A percentile compares a stretch with the other conserved stretches of the same genome.
Evolutionary conservation across 2,113 vertebrate genomes (phyloP).

Genomic region (Lethenteron camtschaticum): DNA sequence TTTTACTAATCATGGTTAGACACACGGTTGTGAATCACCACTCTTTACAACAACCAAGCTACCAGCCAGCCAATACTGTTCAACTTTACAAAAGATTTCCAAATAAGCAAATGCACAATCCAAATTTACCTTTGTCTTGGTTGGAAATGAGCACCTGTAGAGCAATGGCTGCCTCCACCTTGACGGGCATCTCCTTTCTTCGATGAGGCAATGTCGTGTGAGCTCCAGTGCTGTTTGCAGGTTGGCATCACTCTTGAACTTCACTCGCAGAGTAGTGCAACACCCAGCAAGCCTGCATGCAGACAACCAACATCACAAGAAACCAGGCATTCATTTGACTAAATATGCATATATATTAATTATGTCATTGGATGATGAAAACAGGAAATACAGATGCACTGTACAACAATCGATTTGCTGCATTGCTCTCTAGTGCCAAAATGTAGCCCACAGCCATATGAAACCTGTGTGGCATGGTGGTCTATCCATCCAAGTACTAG

Average conservation of each 20-base stretch:
- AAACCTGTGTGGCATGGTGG: too few species aligned
- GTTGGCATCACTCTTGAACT: conserved; percentile 94
- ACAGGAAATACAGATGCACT: too few species aligned
- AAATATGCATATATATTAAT: too few species aligned
- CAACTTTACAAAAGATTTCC: background rate
- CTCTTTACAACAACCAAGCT: too few species aligned
- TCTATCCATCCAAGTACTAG: too few species aligned
- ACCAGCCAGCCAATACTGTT: background rate
- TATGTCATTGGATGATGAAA: too few species aligned
- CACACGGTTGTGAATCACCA: too few species aligned
- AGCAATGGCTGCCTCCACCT: conserved; percentile 92
- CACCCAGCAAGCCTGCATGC: conserved; percentile 79
- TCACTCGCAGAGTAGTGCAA: conserved; percentile 98
- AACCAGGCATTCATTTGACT: too few species aligned
- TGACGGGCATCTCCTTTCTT: conserved; percentile 97
- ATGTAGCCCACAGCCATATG: too few species aligned
- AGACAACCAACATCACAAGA: background rate
- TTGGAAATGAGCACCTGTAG: conserved; percentile 95
- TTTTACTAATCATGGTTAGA: too few species aligned
- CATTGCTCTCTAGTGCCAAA: too few species aligned
- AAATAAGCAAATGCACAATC: background rate
- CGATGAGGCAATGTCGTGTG: conserved; percentile 74
- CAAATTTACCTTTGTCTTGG: conserved; percentile 70
- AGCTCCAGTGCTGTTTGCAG: conserved; percentile 78
- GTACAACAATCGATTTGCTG: too few species aligned